Percentiles rank a stretch among this genome's conserved stretches.
These are phyloP conservation scores for Acanthosepion esculentum DNA, from an alignment of 2,888 invertebrate species.

Conservation along the genomic window DNA sequence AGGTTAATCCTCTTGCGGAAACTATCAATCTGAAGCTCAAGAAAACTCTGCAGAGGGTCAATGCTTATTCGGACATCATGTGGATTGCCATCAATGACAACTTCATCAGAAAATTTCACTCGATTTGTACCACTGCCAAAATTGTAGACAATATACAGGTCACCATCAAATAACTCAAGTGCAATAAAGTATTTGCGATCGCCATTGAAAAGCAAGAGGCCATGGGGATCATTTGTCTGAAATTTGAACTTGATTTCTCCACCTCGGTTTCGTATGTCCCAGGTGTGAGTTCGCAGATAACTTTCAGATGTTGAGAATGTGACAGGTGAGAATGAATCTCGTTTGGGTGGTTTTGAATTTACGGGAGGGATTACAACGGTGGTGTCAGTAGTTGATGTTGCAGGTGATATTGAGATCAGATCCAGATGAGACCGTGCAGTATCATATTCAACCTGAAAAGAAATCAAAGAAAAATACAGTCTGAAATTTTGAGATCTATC, in stretches of 20 bases:
- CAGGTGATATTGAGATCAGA: neutral
- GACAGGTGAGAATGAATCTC: neutral
- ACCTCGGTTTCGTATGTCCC: constrained; percentile 51
- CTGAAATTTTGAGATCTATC: too few species aligned
- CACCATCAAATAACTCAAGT: constrained; percentile 71
- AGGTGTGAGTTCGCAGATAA: constrained; percentile 1
- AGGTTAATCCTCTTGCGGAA: constrained; percentile 53
- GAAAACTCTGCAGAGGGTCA: constrained; percentile 51
- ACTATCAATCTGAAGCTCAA: constrained; percentile 61
- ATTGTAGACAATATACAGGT: constrained; percentile 69
- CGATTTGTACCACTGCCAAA: constrained; percentile 63
- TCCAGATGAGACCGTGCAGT: neutral
- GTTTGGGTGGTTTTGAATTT: neutral
- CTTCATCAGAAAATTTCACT: constrained; percentile 57
- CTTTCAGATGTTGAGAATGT: constrained; percentile 52
- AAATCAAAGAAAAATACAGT: neutral
- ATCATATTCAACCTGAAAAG: neutral
- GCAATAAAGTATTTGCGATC: constrained; percentile 62
- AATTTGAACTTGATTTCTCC: constrained; percentile 66
- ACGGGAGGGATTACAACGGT: neutral
- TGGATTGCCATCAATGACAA: constrained; percentile 67
- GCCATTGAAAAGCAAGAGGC: constrained; percentile 64
- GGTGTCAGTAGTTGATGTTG: constrained; percentile 51
- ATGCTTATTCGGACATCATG: constrained; percentile 61
- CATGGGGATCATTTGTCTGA: constrained; percentile 67